Percentiles rank a stretch among this genome's conserved stretches.
These are phyloP conservation scores for Taphrorychus bicolor DNA, from an alignment of 2,888 invertebrate species.

Conservation along the genomic window DNA sequence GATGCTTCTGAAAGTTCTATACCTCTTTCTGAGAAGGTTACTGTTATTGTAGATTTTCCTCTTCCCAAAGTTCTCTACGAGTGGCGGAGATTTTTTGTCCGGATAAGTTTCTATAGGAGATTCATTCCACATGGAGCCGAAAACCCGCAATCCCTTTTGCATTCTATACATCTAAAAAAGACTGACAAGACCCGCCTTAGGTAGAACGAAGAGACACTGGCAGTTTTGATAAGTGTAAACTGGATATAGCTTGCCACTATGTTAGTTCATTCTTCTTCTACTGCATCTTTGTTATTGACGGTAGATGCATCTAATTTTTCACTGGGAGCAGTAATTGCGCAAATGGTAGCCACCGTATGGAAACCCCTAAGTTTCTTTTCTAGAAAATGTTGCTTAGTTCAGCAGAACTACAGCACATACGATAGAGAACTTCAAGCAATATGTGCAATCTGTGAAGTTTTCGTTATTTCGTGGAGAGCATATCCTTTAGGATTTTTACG, in stretches of 20 bases:
- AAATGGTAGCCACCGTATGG: slow-evolving; percentile 17
- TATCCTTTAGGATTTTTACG: slow-evolving; percentile 50
- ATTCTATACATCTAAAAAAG: neutral
- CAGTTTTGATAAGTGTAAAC: slow-evolving; percentile 28
- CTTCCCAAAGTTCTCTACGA: slow-evolving; percentile 24
- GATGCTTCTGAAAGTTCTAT: slow-evolving; percentile 49
- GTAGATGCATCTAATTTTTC: slow-evolving; percentile 53
- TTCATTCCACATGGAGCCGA: slow-evolving; percentile 40
- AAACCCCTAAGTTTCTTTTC: slow-evolving; percentile 36
- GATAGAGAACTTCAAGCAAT: slow-evolving; percentile 56
- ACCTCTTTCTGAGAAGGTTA: slow-evolving; percentile 50
- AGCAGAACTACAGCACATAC: slow-evolving; percentile 53
- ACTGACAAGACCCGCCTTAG: neutral
- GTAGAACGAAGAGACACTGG: neutral
- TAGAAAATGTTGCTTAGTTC: slow-evolving; percentile 14
- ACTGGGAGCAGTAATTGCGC: slow-evolving; percentile 31
- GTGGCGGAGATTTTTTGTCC: slow-evolving; percentile 37
- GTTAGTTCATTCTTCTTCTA: slow-evolving; percentile 30
- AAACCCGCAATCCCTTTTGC: slow-evolving; percentile 3
- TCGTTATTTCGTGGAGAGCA: slow-evolving; percentile 54
- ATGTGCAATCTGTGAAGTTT: slow-evolving; percentile 55
- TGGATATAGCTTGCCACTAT: slow-evolving; percentile 23
- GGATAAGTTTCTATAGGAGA: slow-evolving; percentile 40
- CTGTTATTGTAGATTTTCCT: slow-evolving; percentile 46
- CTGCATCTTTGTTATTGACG: slow-evolving; percentile 46